A percentile compares a stretch with the other conserved stretches of the same genome.
These are phyloP conservation scores for Aurelia aurita DNA, from an alignment of 30 jellyfish, hydroid and myxozoan genomes.

Conservation along the genomic window DNA sequence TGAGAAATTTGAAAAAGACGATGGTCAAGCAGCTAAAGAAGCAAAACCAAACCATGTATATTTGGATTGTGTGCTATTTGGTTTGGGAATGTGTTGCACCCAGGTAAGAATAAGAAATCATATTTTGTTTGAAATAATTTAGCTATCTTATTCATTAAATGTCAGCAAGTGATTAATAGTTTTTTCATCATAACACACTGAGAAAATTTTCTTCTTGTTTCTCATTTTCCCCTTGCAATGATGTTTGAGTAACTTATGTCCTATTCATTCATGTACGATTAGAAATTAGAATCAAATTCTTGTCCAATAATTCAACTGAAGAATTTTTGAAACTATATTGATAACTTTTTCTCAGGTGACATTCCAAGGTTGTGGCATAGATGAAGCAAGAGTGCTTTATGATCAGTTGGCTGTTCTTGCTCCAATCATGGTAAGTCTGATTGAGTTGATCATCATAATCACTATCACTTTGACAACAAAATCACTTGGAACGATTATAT, in stretches of 20 bases:
- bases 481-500: no score
- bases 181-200: no score
- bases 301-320: no score
- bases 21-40: conserved; percentile 92
- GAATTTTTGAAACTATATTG: neutral
- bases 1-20: conserved; percentile 80
- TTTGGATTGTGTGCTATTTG: conserved; percentile 83
- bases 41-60: conserved; percentile 82
- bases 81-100: conserved; percentile 98
- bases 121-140: no score
- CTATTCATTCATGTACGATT: no score
- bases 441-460: neutral
- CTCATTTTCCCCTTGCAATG: no score
- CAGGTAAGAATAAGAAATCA: conserved; percentile 61
- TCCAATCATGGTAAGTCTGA: conserved; percentile 85
- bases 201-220: no score
- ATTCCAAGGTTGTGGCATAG: conserved; percentile 97
- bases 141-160: no score
- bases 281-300: no score
- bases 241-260: no score
- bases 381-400: conserved; percentile 92
- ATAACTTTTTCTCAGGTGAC: conserved; percentile 63
- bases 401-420: conserved; percentile 97
- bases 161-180: no score
- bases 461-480: neutral